Conservation (phyloP, 2,888 invertebrate genomes). For the Pilophorus perplexus region DNA sequence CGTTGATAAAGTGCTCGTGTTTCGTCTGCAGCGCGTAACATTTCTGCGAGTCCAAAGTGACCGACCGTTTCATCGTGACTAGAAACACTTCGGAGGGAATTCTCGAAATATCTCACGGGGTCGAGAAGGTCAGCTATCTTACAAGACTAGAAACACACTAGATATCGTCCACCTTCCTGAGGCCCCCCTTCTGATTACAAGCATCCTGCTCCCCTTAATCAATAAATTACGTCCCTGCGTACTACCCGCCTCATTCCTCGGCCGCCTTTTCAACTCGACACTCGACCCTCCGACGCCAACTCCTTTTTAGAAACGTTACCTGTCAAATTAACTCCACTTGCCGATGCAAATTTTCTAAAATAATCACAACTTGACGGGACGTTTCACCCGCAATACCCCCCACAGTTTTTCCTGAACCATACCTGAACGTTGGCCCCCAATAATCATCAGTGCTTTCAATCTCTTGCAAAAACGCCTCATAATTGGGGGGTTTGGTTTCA, state of each 20-base stretch:
- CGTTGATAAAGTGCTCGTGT: slow-evolving; percentile 54
- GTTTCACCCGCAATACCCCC: too few relatives aligned
- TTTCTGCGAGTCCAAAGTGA: slow-evolving; percentile 44
- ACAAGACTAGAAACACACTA: slow-evolving; percentile 11
- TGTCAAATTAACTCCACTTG: too few relatives aligned
- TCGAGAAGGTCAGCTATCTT: too few relatives aligned
- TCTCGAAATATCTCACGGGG: too few relatives aligned
- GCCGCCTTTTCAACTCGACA: background rate
- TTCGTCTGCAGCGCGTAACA: slow-evolving; percentile 50
- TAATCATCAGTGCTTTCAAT: slow-evolving; percentile 90
- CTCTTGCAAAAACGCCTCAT: slow-evolving; percentile 67
- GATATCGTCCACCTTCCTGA: slow-evolving; percentile 7
- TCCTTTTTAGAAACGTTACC: background rate
- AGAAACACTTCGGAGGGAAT: too few relatives aligned
- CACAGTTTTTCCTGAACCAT: background rate
- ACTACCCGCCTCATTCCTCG: slow-evolving; percentile 2
- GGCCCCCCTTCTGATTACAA: slow-evolving; percentile 31
- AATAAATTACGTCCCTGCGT: slow-evolving; percentile 43
- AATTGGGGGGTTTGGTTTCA: slow-evolving; percentile 53
- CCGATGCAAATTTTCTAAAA: too few relatives aligned
- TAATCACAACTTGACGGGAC: too few relatives aligned
- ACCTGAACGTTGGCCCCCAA: slow-evolving; percentile 88
- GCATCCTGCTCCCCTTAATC: slow-evolving; percentile 42
- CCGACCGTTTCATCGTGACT: slow-evolving; percentile 39
- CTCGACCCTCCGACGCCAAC: background rate